Conservation (phyloP, 2,888 invertebrate genomes). For the Strigamia crassipes region DNA sequence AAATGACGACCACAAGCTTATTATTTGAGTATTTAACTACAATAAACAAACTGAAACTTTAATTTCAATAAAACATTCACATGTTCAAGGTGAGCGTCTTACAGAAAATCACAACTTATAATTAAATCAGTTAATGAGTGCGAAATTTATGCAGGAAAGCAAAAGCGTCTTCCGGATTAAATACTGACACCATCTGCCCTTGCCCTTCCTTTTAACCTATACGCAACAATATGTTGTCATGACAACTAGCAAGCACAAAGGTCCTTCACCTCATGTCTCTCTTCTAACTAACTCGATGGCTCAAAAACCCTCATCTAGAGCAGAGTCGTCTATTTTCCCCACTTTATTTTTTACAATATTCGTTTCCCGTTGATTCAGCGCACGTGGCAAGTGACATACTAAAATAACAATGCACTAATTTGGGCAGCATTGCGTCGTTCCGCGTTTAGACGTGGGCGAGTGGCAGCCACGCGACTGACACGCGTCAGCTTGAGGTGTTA, state of each 20-base stretch:
- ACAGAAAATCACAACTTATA: background rate
- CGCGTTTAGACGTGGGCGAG: background rate
- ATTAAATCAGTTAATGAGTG: background rate
- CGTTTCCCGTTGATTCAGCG: background rate
- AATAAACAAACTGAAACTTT: background rate
- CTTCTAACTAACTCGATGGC: background rate
- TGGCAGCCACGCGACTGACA: constrained; percentile 27
- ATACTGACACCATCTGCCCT: constrained; percentile 30
- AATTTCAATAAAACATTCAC: background rate
- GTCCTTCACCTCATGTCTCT: background rate
- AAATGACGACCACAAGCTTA: too few species aligned
- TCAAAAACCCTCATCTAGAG: background rate
- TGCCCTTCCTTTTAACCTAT: constrained; percentile 29
- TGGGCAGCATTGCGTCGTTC: background rate
- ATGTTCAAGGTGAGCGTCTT: constrained; percentile 4
- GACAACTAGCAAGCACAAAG: constrained; percentile 32
- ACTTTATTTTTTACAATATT: background rate
- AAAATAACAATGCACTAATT: constrained; percentile 25
- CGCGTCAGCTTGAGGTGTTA: constrained; percentile 35
- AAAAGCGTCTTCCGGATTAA: constrained; percentile 26
- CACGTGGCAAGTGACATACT: background rate
- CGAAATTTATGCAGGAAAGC: constrained; percentile 25
- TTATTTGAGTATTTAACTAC: too few species aligned
- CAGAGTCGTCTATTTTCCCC: background rate
- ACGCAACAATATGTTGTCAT: constrained; percentile 15